Base-by-base conservation (phyloP, 1,140 invertebrate species). In the Ditylenchus dipsaci region DNA sequence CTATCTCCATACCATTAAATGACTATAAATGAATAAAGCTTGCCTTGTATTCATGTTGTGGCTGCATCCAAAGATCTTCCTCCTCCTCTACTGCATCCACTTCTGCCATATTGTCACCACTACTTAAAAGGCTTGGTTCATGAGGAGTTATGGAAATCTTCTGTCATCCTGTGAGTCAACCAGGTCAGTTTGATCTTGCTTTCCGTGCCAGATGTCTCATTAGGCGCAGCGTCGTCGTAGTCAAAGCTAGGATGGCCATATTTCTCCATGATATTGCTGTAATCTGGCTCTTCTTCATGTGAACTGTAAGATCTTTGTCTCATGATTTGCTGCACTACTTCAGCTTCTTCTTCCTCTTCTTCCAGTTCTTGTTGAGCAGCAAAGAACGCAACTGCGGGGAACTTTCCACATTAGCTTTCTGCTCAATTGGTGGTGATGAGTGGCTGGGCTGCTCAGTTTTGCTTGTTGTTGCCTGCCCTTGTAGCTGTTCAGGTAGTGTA, bases 21-120 rank as follows among this genome's bases (percentile, higher is more conserved):
- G 58, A 29, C 58, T 30, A 33, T 11, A 5, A 11, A 38, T 38
- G 3, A 5, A 3, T 38, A 11, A 38, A 38, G 43, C 9, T 59
- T n/a, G 75, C 72, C 49, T 30, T 53, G 26, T 73, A 73, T 67
- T 75, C 65, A 17, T 77, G 76, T 15, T 38, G 56, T 67, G 69
- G 75, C 47, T 76, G 76, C 33, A 76, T 75, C 75, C 75, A 76
- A 27, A 74, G 26, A 58, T 77, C 75, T 21, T 78, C 75, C 15
- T 74, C 73, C 0, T 63, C 60, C 29, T 76, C 67, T n/a, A 27
- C 33, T 21, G 7, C 29, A 11, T 19, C 27, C 21, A 21, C 47
- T 19, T 27, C 61, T 68, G 49, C n/a, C 33, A 38, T 38, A 11
- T 11, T 38, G 11, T 38, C 33, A 5, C 11, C 33, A 38, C 33